Conservation (phyloP, 2,888 invertebrate genomes). For the Eutolmus rufibarbis region DNA sequence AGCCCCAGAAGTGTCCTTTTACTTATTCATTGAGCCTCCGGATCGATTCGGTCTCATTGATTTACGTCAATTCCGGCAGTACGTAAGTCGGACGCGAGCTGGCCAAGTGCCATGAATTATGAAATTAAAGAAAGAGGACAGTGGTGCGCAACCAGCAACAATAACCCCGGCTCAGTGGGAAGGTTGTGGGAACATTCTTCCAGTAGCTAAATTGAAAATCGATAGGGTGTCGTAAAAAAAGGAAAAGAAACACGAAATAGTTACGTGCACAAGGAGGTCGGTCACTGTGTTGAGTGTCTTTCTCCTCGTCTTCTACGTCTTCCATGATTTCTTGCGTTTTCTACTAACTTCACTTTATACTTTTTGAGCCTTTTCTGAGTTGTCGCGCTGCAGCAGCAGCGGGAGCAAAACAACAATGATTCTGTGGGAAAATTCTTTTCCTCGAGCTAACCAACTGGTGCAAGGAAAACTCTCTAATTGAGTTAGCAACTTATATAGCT, state of each 20-base stretch:
- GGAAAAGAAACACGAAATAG: background rate
- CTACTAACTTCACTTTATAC: background rate
- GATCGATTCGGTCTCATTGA: background rate
- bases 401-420: background rate
- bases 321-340: background rate
- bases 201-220: slow-evolving; percentile 11
- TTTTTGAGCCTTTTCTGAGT: background rate
- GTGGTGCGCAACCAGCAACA: background rate
- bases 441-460: background rate
- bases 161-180: background rate
- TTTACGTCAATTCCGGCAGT: background rate
- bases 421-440: slow-evolving; percentile 18
- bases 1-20: background rate
- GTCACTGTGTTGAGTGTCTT: background rate
- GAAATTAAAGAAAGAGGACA: slow-evolving; percentile 9
- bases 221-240: background rate
- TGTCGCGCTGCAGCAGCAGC: background rate
- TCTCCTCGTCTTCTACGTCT: background rate
- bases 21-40: background rate
- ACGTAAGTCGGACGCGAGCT: background rate
- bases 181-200: background rate
- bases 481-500: slow-evolving; percentile 5
- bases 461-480: background rate
- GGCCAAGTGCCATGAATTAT: slow-evolving; percentile 7
- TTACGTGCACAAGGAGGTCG: background rate